Percentiles rank a stretch among this genome's conserved stretches.
phyloP scores from a whole-genome alignment of 1,140 invertebrate genomes.

The Babylonia areolata region DNA sequence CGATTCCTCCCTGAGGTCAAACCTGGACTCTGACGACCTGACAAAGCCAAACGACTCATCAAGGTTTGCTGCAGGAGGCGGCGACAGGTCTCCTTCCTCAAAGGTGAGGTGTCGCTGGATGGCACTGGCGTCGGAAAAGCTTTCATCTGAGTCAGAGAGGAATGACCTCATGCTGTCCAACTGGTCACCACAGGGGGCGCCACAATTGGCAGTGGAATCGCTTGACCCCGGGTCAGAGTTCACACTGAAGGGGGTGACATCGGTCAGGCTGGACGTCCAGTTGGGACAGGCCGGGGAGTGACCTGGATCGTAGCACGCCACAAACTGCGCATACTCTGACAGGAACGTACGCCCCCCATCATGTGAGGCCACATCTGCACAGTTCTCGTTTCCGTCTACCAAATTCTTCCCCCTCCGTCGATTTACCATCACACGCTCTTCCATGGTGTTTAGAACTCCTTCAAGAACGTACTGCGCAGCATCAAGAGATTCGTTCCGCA shows the following conservation, averaged over 20 bases:
- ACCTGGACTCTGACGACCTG: slow-evolving; percentile 4
- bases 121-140: neutral
- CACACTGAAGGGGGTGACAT: neutral
- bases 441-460: neutral
- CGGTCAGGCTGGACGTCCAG: neutral
- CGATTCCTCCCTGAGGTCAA: slow-evolving; percentile 1
- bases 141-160: slow-evolving; percentile 1
- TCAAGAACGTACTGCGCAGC: neutral
- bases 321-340: slow-evolving; percentile 8
- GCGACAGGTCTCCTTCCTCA: neutral
- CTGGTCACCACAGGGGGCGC: neutral
- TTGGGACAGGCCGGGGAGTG: neutral
- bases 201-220: neutral
- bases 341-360: neutral
- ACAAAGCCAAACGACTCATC: slow-evolving; percentile 9
- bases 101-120: slow-evolving; percentile 6
- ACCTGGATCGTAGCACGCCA: neutral
- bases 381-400: neutral
- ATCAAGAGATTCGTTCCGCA: neutral
- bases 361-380: neutral
- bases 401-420: neutral
- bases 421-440: neutral
- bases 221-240: neutral
- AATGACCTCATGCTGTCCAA: neutral
- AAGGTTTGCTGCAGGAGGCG: neutral